Evolutionary conservation across 2,113 vertebrate species (phyloP).

Genomic region (Camelus dromedarius): DNA sequence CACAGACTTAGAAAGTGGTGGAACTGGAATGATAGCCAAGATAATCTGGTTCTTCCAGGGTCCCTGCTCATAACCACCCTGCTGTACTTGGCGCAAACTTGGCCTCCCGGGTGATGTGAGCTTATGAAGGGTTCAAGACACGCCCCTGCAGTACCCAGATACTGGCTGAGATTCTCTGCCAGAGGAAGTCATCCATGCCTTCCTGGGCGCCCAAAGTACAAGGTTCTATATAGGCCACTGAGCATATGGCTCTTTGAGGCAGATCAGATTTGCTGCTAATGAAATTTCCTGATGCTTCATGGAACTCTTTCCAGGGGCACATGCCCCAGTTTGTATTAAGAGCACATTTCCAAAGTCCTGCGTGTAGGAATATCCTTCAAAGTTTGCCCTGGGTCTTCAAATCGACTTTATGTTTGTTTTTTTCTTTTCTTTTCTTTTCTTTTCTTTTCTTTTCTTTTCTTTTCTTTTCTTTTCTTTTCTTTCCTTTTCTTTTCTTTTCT

Average conservation of each 20-base stretch:
- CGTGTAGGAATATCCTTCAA: accelerated
- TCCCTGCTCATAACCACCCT: not conserved
- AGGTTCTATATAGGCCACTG: not conserved
- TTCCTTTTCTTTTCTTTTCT: too few species aligned
- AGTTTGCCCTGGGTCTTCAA: not conserved
- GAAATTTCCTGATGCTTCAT: not conserved
- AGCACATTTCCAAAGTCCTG: not conserved
- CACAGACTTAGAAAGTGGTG: not conserved
- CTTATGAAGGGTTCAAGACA: not conserved
- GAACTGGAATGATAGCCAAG: not conserved
- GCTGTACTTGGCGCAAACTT: not conserved
- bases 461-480: too few species aligned
- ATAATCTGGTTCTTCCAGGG: not conserved
- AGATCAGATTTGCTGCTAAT: not conserved
- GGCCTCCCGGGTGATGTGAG: not conserved
- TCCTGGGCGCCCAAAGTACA: not conserved
- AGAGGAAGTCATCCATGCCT: accelerated
- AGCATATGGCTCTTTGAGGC: constrained; percentile 19
- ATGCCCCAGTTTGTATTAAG: not conserved
- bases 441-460: too few species aligned
- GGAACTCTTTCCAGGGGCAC: not conserved
- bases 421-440: too few species aligned
- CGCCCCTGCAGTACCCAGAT: accelerated
- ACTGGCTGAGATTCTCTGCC: not conserved
- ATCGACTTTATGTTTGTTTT: not conserved